Evolutionary conservation across 2,797 vertebrate genomes (phyloP).

Genomic region (Alectoris magna): DNA sequence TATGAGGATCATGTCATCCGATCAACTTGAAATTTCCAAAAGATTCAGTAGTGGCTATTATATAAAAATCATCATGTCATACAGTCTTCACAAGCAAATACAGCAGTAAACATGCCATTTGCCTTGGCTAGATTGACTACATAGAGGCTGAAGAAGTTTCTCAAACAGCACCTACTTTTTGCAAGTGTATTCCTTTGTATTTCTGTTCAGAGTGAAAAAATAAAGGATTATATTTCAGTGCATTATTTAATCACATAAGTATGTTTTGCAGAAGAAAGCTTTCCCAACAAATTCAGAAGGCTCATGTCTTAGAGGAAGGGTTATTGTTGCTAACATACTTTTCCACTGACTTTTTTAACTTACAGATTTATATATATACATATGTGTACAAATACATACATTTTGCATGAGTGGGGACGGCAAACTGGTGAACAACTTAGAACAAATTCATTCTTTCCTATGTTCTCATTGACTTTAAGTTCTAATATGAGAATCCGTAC

Average conservation of each 20-base stretch:
- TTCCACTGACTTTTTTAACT: background rate
- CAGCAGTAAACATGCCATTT: background rate
- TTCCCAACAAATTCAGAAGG: background rate
- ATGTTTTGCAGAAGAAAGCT: background rate
- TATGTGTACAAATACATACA: background rate
- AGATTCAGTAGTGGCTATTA: background rate
- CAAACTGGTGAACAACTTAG: background rate
- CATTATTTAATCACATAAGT: background rate
- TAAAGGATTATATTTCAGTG: background rate
- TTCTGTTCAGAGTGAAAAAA: background rate
- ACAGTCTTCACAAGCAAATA: background rate
- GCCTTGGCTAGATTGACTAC: background rate
- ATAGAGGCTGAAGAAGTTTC: background rate
- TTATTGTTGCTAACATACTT: background rate
- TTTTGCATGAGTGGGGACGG: background rate
- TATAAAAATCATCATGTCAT: background rate
- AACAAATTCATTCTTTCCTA: background rate
- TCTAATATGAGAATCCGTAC: background rate
- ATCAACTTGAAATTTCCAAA: background rate
- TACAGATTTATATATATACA: background rate
- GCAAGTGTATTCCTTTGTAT: background rate
- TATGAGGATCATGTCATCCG: background rate
- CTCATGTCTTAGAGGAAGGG: background rate
- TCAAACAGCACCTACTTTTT: rapidly evolving
- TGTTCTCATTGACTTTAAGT: background rate